Evolutionary conservation across 2,797 vertebrate species (phyloP).

Genomic region (Girardinus metallicus): DNA sequence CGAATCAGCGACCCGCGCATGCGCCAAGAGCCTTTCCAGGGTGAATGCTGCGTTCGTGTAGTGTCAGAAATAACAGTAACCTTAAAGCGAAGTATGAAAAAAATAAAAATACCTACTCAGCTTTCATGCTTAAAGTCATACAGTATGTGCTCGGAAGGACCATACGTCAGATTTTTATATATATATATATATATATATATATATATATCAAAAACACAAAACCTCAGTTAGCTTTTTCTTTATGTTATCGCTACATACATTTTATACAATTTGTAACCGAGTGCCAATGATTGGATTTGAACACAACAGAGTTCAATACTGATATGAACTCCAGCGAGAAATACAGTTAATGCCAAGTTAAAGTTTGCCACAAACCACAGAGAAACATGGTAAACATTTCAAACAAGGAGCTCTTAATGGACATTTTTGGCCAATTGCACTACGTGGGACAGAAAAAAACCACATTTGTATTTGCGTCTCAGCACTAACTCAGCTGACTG

Average conservation of each 20-base stretch:
- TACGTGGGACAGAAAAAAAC: neutral
- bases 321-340: neutral
- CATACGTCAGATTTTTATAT: neutral
- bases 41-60: neutral
- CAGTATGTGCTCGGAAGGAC: neutral
- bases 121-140: neutral
- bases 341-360: neutral
- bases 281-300: neutral
- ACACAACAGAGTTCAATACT: neutral
- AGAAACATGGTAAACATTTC: neutral
- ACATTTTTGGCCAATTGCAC: neutral
- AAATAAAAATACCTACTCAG: neutral
- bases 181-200: too few relatives aligned
- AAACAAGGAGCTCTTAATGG: neutral
- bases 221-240: neutral
- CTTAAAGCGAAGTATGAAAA: neutral
- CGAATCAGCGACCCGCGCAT: slow-evolving; percentile 43
- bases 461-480: too few relatives aligned
- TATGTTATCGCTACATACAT: neutral
- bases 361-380: neutral
- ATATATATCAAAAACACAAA: neutral
- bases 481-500: too few relatives aligned
- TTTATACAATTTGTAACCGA: neutral
- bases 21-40: slow-evolving; percentile 11
- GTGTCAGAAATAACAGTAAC: neutral